Conservation (phyloP, 2,797 vertebrate species). For the Pogoniulus pusillus region DNA sequence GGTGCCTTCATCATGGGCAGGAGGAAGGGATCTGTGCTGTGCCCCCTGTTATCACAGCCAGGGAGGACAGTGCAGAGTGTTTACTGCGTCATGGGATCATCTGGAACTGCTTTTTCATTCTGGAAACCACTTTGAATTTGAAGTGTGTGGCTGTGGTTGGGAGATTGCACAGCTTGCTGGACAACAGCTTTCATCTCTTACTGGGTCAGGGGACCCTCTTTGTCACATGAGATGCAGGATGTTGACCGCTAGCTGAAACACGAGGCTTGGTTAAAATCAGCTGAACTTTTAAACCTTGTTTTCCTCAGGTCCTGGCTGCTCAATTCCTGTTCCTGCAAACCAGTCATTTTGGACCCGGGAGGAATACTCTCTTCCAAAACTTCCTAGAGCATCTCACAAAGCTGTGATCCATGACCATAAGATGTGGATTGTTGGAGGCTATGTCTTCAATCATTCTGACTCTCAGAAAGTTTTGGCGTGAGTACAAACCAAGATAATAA, state of each 20-base stretch:
- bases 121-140: no score
- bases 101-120: no score
- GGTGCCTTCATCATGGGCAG: neutral
- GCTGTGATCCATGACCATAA: slow-evolving; percentile 84
- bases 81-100: neutral
- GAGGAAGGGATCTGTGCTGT: fast-evolving
- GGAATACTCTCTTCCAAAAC: slow-evolving; percentile 79
- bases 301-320: slow-evolving; percentile 88
- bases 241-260: neutral
- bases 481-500: slow-evolving; percentile 70
- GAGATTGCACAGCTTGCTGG: neutral
- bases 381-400: slow-evolving; percentile 93
- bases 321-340: slow-evolving; percentile 87
- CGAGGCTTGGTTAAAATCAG: neutral
- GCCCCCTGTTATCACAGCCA: fast-evolving
- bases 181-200: neutral
- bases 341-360: slow-evolving; percentile 90
- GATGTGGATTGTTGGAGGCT: slow-evolving; percentile 97
- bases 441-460: slow-evolving; percentile 94
- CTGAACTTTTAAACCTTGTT: neutral
- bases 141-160: neutral
- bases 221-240: neutral
- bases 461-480: slow-evolving; percentile 95
- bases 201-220: neutral
- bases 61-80: neutral